phyloP scores from a whole-genome alignment of 2,888 invertebrate genomes.

The Glaucopsyche alexis region DNA sequence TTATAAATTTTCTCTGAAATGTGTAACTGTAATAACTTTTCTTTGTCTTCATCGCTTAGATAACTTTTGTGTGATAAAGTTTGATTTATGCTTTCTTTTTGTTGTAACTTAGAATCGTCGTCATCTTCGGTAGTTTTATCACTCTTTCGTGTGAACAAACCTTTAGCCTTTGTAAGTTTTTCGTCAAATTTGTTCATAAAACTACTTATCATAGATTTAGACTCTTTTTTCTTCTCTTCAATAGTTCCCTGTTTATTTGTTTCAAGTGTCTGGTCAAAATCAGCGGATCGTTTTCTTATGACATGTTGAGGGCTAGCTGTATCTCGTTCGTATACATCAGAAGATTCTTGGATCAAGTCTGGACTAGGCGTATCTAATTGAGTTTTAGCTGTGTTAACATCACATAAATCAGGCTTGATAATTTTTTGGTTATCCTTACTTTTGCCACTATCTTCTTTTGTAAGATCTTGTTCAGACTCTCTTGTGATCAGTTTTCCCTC shows the following conservation, averaged over 20 bases:
- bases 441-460: neutral
- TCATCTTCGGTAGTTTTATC: conserved; percentile 36
- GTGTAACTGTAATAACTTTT: conserved; percentile 5
- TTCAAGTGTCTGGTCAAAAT: neutral
- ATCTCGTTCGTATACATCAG: conserved; percentile 31
- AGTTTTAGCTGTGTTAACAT: conserved; percentile 5
- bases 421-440: neutral
- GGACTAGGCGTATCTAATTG: conserved; percentile 38
- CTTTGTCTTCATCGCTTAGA: conserved; percentile 9
- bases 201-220: conserved; percentile 47
- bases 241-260: neutral
- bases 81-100: neutral
- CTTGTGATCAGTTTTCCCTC: neutral
- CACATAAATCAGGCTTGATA: conserved; percentile 34
- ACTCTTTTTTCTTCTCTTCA: conserved; percentile 46
- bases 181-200: conserved; percentile 52
- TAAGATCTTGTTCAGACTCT: neutral
- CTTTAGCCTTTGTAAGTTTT: conserved; percentile 51
- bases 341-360: conserved; percentile 38
- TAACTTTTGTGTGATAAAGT: conserved; percentile 14
- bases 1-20: conserved; percentile 29
- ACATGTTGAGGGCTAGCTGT: conserved; percentile 16
- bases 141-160: conserved; percentile 46
- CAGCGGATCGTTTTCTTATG: neutral
- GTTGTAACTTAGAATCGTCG: conserved; percentile 27